A percentile compares a stretch with the other conserved stretches of the same genome.
Evolutionary conservation across 2,113 vertebrate species (phyloP).

Genomic region (Chamaea fasciata): DNA sequence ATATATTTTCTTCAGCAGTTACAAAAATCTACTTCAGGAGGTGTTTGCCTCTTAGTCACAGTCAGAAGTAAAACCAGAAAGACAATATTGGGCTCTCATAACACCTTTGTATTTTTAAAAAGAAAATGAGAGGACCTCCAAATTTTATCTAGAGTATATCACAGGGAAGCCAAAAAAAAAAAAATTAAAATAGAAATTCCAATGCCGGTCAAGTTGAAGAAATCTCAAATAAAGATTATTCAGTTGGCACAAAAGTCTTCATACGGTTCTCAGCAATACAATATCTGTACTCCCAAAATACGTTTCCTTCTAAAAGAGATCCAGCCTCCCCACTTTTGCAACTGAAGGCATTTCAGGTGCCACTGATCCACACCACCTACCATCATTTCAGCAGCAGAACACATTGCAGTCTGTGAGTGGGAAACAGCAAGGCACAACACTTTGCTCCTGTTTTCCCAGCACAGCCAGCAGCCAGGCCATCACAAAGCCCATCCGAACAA

Average conservation of each 20-base stretch:
- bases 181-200: not conserved
- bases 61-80: not conserved
- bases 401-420: rapidly evolving
- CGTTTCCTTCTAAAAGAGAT: not conserved
- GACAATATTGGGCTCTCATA: not conserved
- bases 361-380: not conserved
- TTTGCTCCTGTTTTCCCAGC: not conserved
- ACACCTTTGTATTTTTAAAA: not conserved
- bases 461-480: not conserved
- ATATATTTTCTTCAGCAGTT: not conserved
- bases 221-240: not conserved
- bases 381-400: not conserved
- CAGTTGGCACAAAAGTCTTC: not conserved
- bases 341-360: not conserved
- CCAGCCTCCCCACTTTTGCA: not conserved
- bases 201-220: not conserved
- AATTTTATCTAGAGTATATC: not conserved
- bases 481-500: not conserved
- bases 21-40: not conserved
- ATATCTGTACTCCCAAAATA: not conserved
- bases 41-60: not conserved
- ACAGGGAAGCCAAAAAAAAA: not conserved
- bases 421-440: not conserved
- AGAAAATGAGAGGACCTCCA: not conserved
- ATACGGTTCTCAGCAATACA: not conserved